These are phyloP conservation scores for Callimorpha dominula DNA, from an alignment of 2,888 invertebrate genomes.

Conservation along the genomic window DNA sequence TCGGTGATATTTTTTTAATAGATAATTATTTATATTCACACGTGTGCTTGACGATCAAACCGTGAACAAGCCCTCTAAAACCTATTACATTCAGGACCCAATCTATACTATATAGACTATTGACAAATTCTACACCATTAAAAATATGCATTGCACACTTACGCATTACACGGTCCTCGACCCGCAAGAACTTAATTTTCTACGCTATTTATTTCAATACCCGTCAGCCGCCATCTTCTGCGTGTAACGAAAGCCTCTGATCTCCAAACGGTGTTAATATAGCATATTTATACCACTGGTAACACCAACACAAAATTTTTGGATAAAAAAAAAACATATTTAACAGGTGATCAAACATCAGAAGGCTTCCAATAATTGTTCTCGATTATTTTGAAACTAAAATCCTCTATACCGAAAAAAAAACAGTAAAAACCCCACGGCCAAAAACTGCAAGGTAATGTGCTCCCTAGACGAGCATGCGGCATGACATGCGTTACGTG, in stretches of 20 bases:
- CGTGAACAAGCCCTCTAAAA: no score
- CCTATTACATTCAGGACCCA: no score
- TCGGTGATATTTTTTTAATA: no score
- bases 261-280: slow-evolving; percentile 7
- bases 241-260: slow-evolving; percentile 8
- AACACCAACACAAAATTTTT: neutral
- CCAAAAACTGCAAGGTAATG: no score
- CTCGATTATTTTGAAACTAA: neutral
- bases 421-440: no score
- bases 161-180: neutral
- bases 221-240: neutral
- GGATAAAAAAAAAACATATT: neutral
- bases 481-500: no score
- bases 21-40: no score
- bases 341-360: neutral
- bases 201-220: slow-evolving; percentile 23
- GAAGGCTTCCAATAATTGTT: neutral
- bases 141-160: neutral
- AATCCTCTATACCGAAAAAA: no score
- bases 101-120: neutral
- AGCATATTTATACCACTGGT: neutral
- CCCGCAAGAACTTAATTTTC: slow-evolving; percentile 8
- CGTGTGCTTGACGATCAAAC: no score
- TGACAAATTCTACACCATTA: neutral
- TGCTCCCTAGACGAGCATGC: no score